A percentile compares a stretch with the other conserved stretches of the same genome.
Conservation (phyloP, 2,888 invertebrate genomes). For the Cyclophora punctaria region DNA sequence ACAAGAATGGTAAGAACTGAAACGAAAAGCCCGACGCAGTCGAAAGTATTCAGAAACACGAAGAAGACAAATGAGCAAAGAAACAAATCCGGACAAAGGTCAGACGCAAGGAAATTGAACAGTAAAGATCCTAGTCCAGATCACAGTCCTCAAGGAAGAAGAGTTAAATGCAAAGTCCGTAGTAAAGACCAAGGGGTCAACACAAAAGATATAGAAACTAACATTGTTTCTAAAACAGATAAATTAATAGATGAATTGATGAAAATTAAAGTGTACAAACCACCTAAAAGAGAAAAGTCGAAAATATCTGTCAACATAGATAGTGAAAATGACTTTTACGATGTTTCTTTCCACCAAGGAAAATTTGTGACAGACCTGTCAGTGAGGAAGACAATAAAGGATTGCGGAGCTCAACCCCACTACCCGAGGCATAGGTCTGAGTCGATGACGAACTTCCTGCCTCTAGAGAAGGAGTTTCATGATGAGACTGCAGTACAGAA, state of each 20-base stretch:
- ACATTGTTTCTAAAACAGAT: neutral
- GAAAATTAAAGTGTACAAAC: slow-evolving; percentile 2
- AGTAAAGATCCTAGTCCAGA: too few relatives aligned
- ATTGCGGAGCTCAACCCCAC: slow-evolving; percentile 14
- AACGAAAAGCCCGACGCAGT: neutral
- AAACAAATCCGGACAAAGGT: too few relatives aligned
- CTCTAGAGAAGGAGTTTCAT: neutral
- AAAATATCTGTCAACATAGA: slow-evolving; percentile 49
- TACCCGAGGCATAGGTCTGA: slow-evolving; percentile 22
- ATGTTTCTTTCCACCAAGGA: slow-evolving; percentile 38
- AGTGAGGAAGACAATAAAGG: slow-evolving; percentile 35
- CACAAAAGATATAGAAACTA: neutral
- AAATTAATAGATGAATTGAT: neutral
- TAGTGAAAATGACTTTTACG: slow-evolving; percentile 43
- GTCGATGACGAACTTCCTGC: slow-evolving; percentile 16
- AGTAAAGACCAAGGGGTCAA: neutral
- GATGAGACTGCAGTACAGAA: neutral
- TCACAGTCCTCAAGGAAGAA: neutral
- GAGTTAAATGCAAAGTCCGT: neutral
- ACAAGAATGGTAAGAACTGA: slow-evolving; percentile 1
- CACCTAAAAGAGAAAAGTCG: slow-evolving; percentile 23
- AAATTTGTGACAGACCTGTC: slow-evolving; percentile 34
- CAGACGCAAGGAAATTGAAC: too few relatives aligned
- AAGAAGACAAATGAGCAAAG: too few relatives aligned
- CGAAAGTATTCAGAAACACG: too few relatives aligned